Conservation (phyloP, 37 sponge, comb jelly and placozoan species). For the Chondrilla cf. caribensis region DNA sequence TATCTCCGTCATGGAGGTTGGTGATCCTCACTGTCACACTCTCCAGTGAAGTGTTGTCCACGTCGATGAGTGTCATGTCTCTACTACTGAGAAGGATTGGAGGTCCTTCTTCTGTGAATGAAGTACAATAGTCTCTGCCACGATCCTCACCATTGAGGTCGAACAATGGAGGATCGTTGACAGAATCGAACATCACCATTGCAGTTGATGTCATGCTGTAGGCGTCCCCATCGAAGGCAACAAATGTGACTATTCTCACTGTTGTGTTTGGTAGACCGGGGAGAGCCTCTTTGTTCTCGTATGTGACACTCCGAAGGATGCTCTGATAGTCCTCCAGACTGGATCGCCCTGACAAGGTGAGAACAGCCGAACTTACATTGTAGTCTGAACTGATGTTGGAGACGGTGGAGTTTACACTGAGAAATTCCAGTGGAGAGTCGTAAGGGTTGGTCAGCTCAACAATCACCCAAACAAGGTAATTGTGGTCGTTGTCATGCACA, state of each 20-base stretch:
- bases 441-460: slow-evolving; percentile 44
- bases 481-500: slow-evolving; percentile 71
- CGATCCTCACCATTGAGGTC: slow-evolving; percentile 75
- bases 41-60: slow-evolving; percentile 63
- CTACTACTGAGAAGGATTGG: slow-evolving; percentile 42
- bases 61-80: slow-evolving; percentile 57
- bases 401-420: slow-evolving; percentile 23
- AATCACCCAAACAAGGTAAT: slow-evolving; percentile 25
- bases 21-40: slow-evolving; percentile 43
- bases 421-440: slow-evolving; percentile 58
- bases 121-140: slow-evolving; percentile 33
- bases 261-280: slow-evolving; percentile 74
- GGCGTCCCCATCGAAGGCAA: slow-evolving; percentile 60
- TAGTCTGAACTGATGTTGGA: slow-evolving; percentile 43
- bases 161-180: slow-evolving; percentile 85
- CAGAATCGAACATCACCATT: slow-evolving; percentile 67
- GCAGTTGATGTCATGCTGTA: slow-evolving; percentile 35
- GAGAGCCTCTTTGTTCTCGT: slow-evolving; percentile 58
- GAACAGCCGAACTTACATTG: slow-evolving; percentile 31
- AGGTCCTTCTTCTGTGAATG: slow-evolving; percentile 69
- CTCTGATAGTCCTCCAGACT: slow-evolving; percentile 59
- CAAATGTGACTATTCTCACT: slow-evolving; percentile 51
- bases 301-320: slow-evolving; percentile 53
- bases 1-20: slow-evolving; percentile 59
- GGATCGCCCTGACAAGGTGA: slow-evolving; percentile 56